Percentiles rank a stretch among this genome's conserved stretches.
Conservation (phyloP, 2,888 invertebrate genomes). For the Masnerella sp. region DNA sequence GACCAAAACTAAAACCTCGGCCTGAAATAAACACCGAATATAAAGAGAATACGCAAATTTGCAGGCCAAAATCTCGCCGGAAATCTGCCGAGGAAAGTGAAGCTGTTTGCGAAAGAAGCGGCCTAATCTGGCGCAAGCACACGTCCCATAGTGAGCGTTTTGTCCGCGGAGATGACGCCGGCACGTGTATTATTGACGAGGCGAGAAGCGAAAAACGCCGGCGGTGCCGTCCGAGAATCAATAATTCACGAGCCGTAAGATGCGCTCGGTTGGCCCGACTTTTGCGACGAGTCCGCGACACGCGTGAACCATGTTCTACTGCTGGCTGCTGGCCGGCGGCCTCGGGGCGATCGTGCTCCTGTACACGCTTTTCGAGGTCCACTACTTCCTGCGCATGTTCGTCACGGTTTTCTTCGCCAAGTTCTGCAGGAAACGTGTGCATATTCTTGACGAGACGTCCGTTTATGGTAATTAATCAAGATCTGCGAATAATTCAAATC, state of each 20-base stretch:
- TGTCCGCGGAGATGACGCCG: conserved; percentile 54
- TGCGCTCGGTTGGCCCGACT: conserved; percentile 21
- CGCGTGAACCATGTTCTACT: conserved; percentile 67
- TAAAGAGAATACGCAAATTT: too few species aligned
- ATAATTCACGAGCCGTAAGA: too few species aligned
- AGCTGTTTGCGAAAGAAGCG: too few species aligned
- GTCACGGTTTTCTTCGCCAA: conserved; percentile 83
- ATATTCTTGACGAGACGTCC: conserved; percentile 83
- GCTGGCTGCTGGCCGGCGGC: conserved; percentile 75
- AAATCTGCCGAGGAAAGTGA: too few species aligned
- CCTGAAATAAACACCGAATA: too few species aligned
- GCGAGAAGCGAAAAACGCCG: conserved; percentile 62
- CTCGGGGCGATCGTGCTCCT: conserved; percentile 79
- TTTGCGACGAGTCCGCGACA: not conserved
- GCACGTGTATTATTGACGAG: conserved; percentile 63
- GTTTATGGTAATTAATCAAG: conserved; percentile 85
- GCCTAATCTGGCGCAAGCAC: too few species aligned
- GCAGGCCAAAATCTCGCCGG: too few species aligned
- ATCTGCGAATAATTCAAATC: too few species aligned
- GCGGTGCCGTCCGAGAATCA: conserved; percentile 64
- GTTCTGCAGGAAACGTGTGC: conserved; percentile 82
- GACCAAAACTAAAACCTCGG: too few species aligned
- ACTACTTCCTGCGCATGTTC: conserved; percentile 85
- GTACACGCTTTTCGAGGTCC: conserved; percentile 84
- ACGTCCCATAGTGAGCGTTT: too few species aligned